These are phyloP conservation scores for Seira sanloemensis DNA, from an alignment of 2,888 invertebrate genomes.

Conservation along the genomic window DNA sequence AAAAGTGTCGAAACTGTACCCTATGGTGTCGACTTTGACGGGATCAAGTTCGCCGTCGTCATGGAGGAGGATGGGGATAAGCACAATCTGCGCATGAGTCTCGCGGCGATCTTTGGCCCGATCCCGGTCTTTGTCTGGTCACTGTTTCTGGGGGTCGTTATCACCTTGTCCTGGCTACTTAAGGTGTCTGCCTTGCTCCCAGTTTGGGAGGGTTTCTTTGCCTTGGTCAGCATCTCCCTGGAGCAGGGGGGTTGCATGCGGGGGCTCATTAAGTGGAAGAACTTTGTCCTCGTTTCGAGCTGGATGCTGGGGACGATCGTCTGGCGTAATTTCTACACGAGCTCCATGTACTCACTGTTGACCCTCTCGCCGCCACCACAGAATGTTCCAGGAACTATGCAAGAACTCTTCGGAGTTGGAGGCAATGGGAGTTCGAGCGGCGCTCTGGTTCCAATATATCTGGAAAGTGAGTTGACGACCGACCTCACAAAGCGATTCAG, in stretches of 20 bases:
- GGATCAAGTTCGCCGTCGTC: background rate
- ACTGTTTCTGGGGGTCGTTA: background rate
- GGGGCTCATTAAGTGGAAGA: background rate
- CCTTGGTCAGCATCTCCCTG: background rate
- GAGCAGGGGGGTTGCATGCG: background rate
- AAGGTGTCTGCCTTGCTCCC: background rate
- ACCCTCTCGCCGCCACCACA: background rate
- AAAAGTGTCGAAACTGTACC: too few species aligned
- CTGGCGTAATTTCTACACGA: background rate
- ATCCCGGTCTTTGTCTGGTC: background rate
- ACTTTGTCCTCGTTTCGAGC: background rate
- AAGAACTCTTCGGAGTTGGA: background rate
- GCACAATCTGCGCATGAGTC: background rate
- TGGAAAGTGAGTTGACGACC: too few species aligned
- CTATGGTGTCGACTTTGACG: background rate
- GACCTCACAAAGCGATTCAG: too few species aligned
- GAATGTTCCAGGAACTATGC: background rate
- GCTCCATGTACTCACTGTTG: background rate
- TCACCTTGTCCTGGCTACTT: background rate
- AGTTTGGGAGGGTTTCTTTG: background rate
- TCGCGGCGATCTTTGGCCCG: background rate
- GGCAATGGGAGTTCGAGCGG: background rate
- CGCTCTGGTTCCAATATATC: too few species aligned
- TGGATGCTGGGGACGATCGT: background rate
- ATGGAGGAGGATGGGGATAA: background rate